Base-by-base conservation (phyloP, 2,888 invertebrate species). In the Drosophila paucipuncta region DNA sequence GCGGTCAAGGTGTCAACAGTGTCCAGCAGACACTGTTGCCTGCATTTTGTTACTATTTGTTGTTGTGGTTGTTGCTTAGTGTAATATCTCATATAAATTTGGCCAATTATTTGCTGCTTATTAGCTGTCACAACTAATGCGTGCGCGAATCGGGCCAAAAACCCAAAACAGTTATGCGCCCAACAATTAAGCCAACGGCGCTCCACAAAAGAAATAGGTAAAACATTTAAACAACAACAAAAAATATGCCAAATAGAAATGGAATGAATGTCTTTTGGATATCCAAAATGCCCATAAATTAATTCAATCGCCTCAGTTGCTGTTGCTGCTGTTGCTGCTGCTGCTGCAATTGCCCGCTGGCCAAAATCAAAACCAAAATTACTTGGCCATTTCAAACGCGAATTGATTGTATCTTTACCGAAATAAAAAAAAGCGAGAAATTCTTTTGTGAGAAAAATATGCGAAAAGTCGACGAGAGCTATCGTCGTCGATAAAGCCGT, bases 361-460 rank as follows among this genome's bases (percentile, higher is more conserved):
- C 71, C 47, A 76, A 68, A 68, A 65, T 66, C 71, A 76, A 68
- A 68, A 65, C 64, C 69, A 67, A 80, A 71, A 39, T 33, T 53
- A 33, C 55, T 55, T 55, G 37, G 50, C 61, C 67, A 72, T 68
- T 71, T 70, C 58, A 52, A 54, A 65, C 65, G 65, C 68, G 62
- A 35, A 50, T 49, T 66, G 80, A 80, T 82, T 65, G 66, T 68
- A 65, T 80, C 66, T 58, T 60, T 64, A 54, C 57, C 47, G 59
- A 75, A 43, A 57, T 52, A 41, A 43, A 67, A 76, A 37, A 57
- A 68, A 74, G 61, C 75, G 66, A 79, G 75, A 85, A 77, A 90
- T 85, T 88, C 85, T 90, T 77, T 90, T 82, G 85, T 85, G 85
- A 82, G 90, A 90, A 85, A 57, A 85, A 85, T 88, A 85, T 90